These are phyloP conservation scores for Gila orcuttii DNA, from an alignment of 2,113 vertebrate species.

Conservation along the genomic window DNA sequence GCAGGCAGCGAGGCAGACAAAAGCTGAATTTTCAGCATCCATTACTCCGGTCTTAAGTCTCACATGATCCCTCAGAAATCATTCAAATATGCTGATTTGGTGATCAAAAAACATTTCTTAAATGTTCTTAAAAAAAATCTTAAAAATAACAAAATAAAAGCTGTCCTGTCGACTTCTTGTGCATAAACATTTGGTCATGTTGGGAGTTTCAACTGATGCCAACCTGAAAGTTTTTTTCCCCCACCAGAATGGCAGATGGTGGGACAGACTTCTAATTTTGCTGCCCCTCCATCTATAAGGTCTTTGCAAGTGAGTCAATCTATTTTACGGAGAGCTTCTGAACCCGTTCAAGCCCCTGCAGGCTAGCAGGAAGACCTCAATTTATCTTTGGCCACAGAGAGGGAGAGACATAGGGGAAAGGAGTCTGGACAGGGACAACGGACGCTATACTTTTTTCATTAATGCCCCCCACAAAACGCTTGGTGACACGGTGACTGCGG, in stretches of 20 bases:
- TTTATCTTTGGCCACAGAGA: conserved; percentile 32
- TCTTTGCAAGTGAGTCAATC: conserved; percentile 4
- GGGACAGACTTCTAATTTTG: conserved; percentile 7
- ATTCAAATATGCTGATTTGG: neutral
- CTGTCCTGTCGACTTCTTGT: neutral
- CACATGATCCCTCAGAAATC: neutral
- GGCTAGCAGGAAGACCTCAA: neutral
- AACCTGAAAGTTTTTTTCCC: neutral
- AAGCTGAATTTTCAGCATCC: neutral
- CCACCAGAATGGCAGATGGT: conserved; percentile 16
- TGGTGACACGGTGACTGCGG: neutral
- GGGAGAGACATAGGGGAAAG: neutral
- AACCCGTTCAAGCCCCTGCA: conserved; percentile 1
- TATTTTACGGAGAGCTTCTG: neutral
- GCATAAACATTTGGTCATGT: conserved; percentile 12
- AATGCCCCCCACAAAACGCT: neutral
- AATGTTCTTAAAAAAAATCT: neutral
- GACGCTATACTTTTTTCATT: conserved; percentile 1
- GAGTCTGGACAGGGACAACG: neutral
- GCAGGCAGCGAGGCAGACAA: no score
- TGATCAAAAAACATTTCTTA: neutral
- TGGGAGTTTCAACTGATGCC: neutral
- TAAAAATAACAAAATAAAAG: neutral
- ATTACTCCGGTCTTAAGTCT: neutral
- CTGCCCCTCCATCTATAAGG: conserved; percentile 7